A percentile compares a stretch with the other conserved stretches of the same genome.
phyloP scores from a whole-genome alignment of 1,140 invertebrate genomes.

The Drosophila yakuba region DNA sequence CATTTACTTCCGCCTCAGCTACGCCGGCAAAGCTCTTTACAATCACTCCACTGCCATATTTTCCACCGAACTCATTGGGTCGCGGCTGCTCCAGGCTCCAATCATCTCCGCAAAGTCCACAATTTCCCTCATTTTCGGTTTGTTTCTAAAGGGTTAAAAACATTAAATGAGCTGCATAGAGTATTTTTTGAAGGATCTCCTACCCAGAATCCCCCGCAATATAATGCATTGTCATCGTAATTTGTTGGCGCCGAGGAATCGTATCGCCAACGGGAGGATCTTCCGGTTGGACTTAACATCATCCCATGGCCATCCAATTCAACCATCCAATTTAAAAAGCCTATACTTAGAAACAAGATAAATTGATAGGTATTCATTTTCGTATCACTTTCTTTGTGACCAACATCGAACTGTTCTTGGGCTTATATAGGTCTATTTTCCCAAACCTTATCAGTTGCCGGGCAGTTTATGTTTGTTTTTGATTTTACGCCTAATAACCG shows the following conservation, averaged over 20 bases:
- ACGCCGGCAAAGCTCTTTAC: conserved; percentile 81
- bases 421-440: conserved; percentile 59
- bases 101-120: conserved; percentile 87
- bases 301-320: conserved; percentile 87
- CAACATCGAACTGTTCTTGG: neutral
- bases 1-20: conserved; percentile 74
- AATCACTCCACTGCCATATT: conserved; percentile 87
- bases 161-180: neutral
- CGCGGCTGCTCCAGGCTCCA: conserved; percentile 85
- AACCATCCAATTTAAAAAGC: conserved; percentile 1
- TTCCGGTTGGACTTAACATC: conserved; percentile 88
- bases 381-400: conserved; percentile 40
- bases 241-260: conserved; percentile 86
- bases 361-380: conserved; percentile 39
- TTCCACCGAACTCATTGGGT: conserved; percentile 87
- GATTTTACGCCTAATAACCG: conserved; percentile 36
- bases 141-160: conserved; percentile 68
- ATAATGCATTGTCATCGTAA: conserved; percentile 88
- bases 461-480: conserved; percentile 32
- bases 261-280: conserved; percentile 88
- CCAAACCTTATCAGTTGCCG: conserved; percentile 35
- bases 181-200: neutral
- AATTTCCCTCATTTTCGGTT: conserved; percentile 85
- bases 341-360: conserved; percentile 20
- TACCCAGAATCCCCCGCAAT: conserved; percentile 87